A percentile compares a stretch with the other conserved stretches of the same genome.
Conservation (phyloP, 2,113 vertebrate genomes). For the Peromyscus polionotus region DNA sequence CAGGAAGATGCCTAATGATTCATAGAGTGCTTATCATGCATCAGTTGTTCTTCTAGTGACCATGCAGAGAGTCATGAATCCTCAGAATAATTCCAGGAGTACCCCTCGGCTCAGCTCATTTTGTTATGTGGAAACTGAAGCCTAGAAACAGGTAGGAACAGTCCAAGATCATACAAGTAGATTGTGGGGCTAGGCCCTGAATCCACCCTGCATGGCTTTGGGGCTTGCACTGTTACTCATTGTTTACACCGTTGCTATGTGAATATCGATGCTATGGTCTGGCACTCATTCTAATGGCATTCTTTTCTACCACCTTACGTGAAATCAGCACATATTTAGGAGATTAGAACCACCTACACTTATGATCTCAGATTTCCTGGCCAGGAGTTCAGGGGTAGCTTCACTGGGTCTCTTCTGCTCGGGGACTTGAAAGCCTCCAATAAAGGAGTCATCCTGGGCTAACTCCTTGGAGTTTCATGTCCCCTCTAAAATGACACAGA, state of each 20-base stretch:
- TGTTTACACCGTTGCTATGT: background rate
- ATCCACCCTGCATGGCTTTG: background rate
- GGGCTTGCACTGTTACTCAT: background rate
- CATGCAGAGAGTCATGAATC: conserved; percentile 3
- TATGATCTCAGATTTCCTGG: background rate
- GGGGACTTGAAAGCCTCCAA: background rate
- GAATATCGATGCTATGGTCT: background rate
- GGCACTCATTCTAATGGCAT: background rate
- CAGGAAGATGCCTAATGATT: background rate
- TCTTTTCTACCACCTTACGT: background rate
- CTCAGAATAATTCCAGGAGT: background rate
- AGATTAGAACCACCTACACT: background rate
- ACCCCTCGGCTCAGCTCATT: background rate
- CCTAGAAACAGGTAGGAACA: background rate
- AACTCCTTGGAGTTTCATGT: background rate
- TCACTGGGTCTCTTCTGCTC: background rate
- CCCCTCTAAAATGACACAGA: background rate
- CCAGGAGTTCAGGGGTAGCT: background rate
- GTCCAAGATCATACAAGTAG: background rate
- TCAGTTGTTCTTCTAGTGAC: background rate
- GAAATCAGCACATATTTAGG: background rate
- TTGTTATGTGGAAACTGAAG: background rate
- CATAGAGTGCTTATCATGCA: background rate
- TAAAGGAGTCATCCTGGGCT: background rate
- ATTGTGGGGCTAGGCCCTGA: background rate